phyloP scores from a whole-genome alignment of 1,140 invertebrate genomes.

The Cataglyphis hispanica region DNA sequence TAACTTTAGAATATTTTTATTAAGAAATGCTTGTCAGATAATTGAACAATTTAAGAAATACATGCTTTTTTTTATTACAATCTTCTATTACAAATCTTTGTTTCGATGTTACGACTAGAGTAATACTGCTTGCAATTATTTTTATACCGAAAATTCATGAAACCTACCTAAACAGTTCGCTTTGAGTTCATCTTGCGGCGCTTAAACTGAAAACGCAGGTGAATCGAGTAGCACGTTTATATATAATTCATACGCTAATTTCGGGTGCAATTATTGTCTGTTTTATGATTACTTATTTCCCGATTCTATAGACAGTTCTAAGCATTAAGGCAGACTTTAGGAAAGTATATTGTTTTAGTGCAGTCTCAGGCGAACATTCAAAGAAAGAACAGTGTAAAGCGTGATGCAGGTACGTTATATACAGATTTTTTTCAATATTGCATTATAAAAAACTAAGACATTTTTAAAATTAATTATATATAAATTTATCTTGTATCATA shows the following conservation, averaged over 20 bases:
- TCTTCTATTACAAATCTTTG: background rate
- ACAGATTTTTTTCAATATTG: background rate
- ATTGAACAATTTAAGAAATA: background rate
- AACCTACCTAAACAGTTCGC: background rate
- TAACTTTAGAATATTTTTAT: background rate
- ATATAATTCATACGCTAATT: slow-evolving; percentile 41
- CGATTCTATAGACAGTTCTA: slow-evolving; percentile 43
- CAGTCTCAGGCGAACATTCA: slow-evolving; percentile 19
- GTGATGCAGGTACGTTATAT: slow-evolving; percentile 13
- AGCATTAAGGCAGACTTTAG: background rate
- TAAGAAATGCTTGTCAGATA: background rate
- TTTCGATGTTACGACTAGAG: background rate
- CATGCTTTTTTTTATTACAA: background rate
- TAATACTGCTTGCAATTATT: background rate
- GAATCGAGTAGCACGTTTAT: slow-evolving; percentile 38
- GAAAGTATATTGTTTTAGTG: background rate
- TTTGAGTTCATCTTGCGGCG: background rate
- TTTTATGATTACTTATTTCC: background rate
- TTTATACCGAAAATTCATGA: background rate
- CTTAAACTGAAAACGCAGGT: slow-evolving; percentile 10
- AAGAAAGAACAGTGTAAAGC: background rate
- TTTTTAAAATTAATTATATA: background rate
- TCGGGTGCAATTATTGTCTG: background rate
- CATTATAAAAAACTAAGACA: background rate
- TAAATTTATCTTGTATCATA: slow-evolving; percentile 27